Evolutionary conservation across 2,113 vertebrate genomes (phyloP).

Genomic region (Brevimyrus niger): DNA sequence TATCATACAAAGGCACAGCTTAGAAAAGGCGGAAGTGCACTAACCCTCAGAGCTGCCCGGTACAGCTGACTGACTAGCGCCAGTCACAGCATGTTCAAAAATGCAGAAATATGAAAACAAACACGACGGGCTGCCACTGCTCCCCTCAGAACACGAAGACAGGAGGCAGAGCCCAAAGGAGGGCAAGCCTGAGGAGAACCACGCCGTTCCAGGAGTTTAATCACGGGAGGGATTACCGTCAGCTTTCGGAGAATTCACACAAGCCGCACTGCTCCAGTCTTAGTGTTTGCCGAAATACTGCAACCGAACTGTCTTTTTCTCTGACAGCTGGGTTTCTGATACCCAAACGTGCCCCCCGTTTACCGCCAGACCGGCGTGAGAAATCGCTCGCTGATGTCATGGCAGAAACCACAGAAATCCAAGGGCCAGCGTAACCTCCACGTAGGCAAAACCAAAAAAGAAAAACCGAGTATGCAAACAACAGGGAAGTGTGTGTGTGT

Average conservation of each 20-base stretch:
- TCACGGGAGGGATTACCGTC: neutral
- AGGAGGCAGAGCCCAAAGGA: neutral
- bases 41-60: neutral
- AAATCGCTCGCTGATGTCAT: neutral
- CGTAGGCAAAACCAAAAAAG: neutral
- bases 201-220: neutral
- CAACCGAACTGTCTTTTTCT: neutral
- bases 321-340: neutral
- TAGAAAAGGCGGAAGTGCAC: neutral
- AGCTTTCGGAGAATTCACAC: neutral
- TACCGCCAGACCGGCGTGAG: neutral
- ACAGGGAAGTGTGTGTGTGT: neutral
- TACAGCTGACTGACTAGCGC: neutral
- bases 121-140: neutral
- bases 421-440: neutral
- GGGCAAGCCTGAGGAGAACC: neutral
- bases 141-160: neutral
- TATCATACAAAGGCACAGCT: neutral
- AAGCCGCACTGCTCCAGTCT: neutral
- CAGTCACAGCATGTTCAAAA: slow-evolving; percentile 2
- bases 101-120: neutral
- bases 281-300: neutral
- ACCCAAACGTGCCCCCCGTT: neutral
- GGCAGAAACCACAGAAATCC: neutral
- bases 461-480: neutral